Evolutionary conservation across 1,140 invertebrate genomes (phyloP), one percentile per base, ranked within the genome.

Genomic region (Littorina saxatilis): DNA sequence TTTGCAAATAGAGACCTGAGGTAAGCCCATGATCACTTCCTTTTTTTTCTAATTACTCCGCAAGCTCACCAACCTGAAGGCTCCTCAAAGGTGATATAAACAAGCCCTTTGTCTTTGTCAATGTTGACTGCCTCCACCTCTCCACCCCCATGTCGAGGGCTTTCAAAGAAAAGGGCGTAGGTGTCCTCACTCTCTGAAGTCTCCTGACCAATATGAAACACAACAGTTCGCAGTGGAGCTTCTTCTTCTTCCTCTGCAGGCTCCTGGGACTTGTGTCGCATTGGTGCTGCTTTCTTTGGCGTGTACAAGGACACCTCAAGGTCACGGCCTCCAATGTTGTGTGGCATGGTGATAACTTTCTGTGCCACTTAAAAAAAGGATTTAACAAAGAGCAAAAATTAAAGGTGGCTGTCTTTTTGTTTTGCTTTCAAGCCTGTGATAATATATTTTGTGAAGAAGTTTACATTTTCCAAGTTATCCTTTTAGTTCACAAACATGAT

Each of bases 341-440:
- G 86, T 17, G 27, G 40, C 63, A 27, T 52, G 2, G 29, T 55
- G 43, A 80, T 1, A 1, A 85, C 79, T n/a, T 3, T 63, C 32
- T 80, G 27, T 23, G 81, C 84, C 81, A 68, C 86, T 85, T 72
- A 40, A 81, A 39, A 27, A 76, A 66, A 76, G 50, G 32, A n/a
- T n/a, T n/a, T n/a, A n/a, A n/a, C n/a, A n/a, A n/a, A n/a, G n/a
- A n/a, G n/a, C n/a, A n/a, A n/a, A n/a, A n/a, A n/a, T n/a, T n/a
- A n/a, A n/a, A n/a, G n/a, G n/a, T n/a, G n/a, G n/a, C n/a, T n/a
- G n/a, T n/a, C n/a, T n/a, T n/a, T n/a, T n/a, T n/a, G n/a, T n/a
- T n/a, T n/a, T n/a, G n/a, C n/a, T n/a, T n/a, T n/a, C n/a, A n/a
- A n/a, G n/a, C n/a, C n/a, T n/a, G n/a, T n/a, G n/a, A n/a, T n/a